Base-by-base conservation (phyloP, 2,888 invertebrate genomes). In the Hirtodrosophila histrioides region DNA sequence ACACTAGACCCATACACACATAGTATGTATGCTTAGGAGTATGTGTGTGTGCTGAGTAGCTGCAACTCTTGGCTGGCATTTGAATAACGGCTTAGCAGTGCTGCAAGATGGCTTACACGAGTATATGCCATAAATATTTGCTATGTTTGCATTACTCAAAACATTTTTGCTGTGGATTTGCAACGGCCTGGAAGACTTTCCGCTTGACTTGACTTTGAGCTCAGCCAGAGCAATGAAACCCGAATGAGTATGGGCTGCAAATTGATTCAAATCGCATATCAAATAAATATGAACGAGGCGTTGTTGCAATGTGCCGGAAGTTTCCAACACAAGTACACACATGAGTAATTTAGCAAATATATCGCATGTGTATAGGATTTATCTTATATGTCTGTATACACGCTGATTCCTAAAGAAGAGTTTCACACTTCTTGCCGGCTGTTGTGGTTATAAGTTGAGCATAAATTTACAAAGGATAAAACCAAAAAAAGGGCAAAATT, bases 1-100 rank as follows among this genome's bases (percentile, higher is more conserved):
- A 37, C 12, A 53, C 37, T 53, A 39, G 31, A 44, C 23, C 11
- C 11, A 41, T 5, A 7, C n/a, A 27, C 9, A 39, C 31, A 23
- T 7, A 7, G 35, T 43, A 43, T 54, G 27, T 44, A 37, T 45
- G 8, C 29, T 17, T 17, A 17, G 17, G 17, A 17, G 12, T 43
- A 33, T 53, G 50, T 43, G 24, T 51, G 48, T 41, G 40, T 33
- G 41, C 46, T 60, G 53, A 46, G 41, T 57, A 55, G 68, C 70
- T 55, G 70, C 51, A 40, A 45, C 39, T 53, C 51, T 64, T 61
- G 66, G 68, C 68, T 51, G 63, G 74, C 77, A 70, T 75, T 84
- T 84, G 84, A 84, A 81, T 86, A 84, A 84, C 81, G 81, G 72
- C 84, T 81, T 78, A 81, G 77, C 77, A 84, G 84, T 70, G 72